A percentile compares a stretch with the other conserved stretches of the same genome.
Conservation (phyloP, 2,888 invertebrate species). For the Dicyrtoma fusca region DNA sequence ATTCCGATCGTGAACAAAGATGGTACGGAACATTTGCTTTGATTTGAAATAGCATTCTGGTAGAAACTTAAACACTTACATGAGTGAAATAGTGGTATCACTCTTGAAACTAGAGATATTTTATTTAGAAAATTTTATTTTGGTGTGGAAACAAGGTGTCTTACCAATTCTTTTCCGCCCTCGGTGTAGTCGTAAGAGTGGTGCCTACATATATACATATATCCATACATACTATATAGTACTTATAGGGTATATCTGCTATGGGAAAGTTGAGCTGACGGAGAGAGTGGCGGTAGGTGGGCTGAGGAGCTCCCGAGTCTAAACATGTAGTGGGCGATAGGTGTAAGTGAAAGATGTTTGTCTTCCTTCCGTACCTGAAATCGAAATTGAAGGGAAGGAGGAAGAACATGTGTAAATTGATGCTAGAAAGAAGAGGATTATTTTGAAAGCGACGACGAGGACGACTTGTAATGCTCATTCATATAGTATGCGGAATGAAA, state of each 20-base stretch:
- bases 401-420: slow-evolving; percentile 19
- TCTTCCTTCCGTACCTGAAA: slow-evolving; percentile 1
- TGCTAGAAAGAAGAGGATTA: slow-evolving; percentile 4
- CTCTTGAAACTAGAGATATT: neutral
- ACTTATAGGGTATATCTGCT: too few relatives aligned
- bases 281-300: neutral
- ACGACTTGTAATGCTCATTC: neutral
- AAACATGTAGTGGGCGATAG: neutral
- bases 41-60: neutral
- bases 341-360: slow-evolving; percentile 1
- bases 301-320: neutral
- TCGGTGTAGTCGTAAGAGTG: too few relatives aligned
- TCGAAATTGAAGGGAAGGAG: slow-evolving; percentile 11
- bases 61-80: neutral
- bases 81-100: neutral
- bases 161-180: too few relatives aligned
- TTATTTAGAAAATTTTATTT: neutral
- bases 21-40: neutral
- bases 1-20: neutral
- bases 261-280: too few relatives aligned
- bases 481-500: neutral
- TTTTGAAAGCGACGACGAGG: neutral
- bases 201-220: neutral
- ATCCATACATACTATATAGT: neutral
- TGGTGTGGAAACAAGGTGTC: too few relatives aligned